A percentile compares a stretch with the other conserved stretches of the same genome.
These are phyloP conservation scores for Ormyrus rosae DNA, from an alignment of 2,888 invertebrate genomes.

Conservation along the genomic window DNA sequence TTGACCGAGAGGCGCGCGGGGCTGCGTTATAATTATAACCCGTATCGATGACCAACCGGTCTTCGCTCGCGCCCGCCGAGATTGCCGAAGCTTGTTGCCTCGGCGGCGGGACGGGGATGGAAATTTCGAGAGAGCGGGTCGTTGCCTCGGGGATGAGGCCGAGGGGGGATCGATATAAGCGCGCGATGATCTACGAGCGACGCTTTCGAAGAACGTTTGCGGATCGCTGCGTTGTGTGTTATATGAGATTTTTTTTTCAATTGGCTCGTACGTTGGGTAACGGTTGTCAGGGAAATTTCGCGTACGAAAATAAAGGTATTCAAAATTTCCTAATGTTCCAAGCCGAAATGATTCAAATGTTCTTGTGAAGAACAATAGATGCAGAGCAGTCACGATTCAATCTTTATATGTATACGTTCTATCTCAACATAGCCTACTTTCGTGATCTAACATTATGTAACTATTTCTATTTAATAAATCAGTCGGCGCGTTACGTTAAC, in stretches of 20 bases:
- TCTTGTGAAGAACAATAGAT: background rate
- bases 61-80: background rate
- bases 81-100: background rate
- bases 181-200: background rate
- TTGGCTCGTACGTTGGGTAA: background rate
- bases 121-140: too few species aligned
- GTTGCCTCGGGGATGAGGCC: too few species aligned
- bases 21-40: conserved; percentile 40
- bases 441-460: conserved; percentile 17
- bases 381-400: conserved; percentile 22
- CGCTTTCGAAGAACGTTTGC: too few species aligned
- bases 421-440: conserved; percentile 14
- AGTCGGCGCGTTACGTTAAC: too few species aligned
- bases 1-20: conserved; percentile 3
- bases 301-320: background rate
- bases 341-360: conserved; percentile 9
- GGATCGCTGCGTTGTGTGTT: too few species aligned
- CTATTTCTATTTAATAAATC: background rate
- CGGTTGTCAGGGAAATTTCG: background rate
- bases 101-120: background rate
- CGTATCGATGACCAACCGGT: conserved; percentile 37
- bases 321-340: background rate
- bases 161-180: background rate
- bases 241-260: background rate
- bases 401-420: conserved; percentile 15